Evolutionary conservation across 2,888 invertebrate species (phyloP), one percentile per base, ranked within the genome.

Genomic region (Phanerotoma sp.): DNA sequence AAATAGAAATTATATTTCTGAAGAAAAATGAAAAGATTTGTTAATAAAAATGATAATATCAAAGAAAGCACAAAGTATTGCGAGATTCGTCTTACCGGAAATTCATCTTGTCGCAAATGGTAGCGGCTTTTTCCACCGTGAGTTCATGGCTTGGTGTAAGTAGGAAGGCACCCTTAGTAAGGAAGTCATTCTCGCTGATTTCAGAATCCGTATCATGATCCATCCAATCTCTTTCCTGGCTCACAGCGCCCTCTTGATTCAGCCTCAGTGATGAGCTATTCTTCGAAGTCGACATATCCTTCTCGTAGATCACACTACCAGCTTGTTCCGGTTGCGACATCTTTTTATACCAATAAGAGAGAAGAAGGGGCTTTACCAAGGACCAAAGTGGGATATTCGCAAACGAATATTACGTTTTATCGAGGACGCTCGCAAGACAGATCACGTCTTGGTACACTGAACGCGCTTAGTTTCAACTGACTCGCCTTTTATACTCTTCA

Each of bases 71-170:
- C n/a, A 20, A 28, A 47, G 21, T 11, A n/a, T n/a, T 3, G 25
- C 21, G 9, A 47, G 32, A 38, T 42, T 15, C 28, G 13, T 46
- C 72, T 69, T 63, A 75, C 74, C 74, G 70, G 60, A 92, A 91
- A 79, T 88, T 90, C 85, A 92, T 89, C 77, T 91, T 91, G 81
- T 92, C 92, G 79, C 91, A 91, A 71, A 92, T 90, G 66, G 87
- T 82, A 37, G 90, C 89, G 3, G 91, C 91, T 64, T 91, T 89
- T 79, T 92, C 91, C 84, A 92, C 86, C 73, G 87, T 89, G 66
- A 92, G 81, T 72, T 92, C 91, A 79, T 91, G 89, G 49, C 91
- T 91, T 37, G 92, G 92, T 41, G 92, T 92, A 66, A 92, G 81
- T 46, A 92, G 84, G 77, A 92, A 92, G 35, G 91, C 91, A 45